These are phyloP conservation scores for Leuciscus waleckii DNA, from an alignment of 2,797 vertebrate genomes.

Conservation along the genomic window DNA sequence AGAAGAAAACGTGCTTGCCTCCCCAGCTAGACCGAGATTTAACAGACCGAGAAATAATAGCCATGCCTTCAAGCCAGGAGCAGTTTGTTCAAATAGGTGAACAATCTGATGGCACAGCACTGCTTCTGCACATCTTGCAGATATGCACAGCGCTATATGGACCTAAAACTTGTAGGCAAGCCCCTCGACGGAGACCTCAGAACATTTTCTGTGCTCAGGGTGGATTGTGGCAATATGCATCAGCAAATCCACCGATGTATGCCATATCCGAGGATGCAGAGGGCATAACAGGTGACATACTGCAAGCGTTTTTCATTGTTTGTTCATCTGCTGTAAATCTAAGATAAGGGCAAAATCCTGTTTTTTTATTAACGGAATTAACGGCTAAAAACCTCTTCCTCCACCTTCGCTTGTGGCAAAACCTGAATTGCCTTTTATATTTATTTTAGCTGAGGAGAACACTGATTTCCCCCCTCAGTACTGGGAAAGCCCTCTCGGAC, in stretches of 20 bases:
- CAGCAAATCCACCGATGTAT: background rate
- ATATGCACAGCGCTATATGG: background rate
- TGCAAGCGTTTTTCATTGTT: background rate
- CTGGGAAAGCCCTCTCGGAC: too few species aligned
- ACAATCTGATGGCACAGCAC: background rate
- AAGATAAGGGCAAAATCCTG: background rate
- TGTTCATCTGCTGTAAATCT: background rate
- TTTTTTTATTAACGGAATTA: background rate
- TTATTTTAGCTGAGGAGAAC: background rate
- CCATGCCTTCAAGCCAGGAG: background rate
- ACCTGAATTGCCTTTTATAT: background rate
- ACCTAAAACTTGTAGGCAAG: background rate
- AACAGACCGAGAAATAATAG: too few species aligned
- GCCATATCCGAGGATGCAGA: background rate
- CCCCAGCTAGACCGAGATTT: background rate
- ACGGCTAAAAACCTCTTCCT: background rate
- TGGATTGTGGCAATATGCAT: background rate
- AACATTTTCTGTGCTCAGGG: background rate
- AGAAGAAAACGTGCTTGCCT: background rate
- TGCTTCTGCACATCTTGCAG: background rate
- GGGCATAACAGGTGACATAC: background rate
- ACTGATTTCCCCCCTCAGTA: background rate
- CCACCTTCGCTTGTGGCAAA: background rate
- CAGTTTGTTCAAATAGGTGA: background rate
- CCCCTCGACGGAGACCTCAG: background rate